Conservation (phyloP, 2,888 invertebrate species). For the Synergus gifuensis region DNA sequence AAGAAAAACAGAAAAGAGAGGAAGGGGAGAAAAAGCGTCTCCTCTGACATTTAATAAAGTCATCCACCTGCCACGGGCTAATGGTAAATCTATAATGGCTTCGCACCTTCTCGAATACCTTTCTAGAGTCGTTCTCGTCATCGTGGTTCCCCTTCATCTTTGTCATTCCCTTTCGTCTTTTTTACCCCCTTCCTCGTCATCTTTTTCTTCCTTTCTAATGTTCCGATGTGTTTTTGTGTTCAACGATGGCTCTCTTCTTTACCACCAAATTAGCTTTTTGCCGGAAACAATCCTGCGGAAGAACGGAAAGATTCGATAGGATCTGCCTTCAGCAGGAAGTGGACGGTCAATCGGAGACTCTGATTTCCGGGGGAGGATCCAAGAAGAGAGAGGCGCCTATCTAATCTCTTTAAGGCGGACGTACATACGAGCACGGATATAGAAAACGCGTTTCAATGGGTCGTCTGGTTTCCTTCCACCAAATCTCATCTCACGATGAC, state of each 20-base stretch:
- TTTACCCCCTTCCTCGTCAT: not conserved
- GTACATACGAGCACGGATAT: conserved; percentile 30
- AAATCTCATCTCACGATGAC: conserved; percentile 34
- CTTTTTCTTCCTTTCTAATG: not conserved
- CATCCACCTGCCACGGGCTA: conserved; percentile 52
- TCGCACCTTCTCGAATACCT: conserved; percentile 40
- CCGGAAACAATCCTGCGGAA: conserved; percentile 39
- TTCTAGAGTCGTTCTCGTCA: conserved; percentile 40
- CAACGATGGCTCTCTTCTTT: not conserved
- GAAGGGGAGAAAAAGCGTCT: conserved; percentile 14
- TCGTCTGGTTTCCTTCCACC: conserved; percentile 39
- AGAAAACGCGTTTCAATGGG: conserved; percentile 40
- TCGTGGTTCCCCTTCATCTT: conserved; percentile 35
- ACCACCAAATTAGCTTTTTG: conserved; percentile 19
- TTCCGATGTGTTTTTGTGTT: conserved; percentile 3
- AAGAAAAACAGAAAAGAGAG: conserved; percentile 20
- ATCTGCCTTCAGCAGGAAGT: conserved; percentile 8
- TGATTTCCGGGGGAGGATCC: conserved; percentile 20
- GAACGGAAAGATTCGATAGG: not conserved
- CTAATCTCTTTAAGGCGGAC: conserved; percentile 26
- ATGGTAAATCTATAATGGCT: conserved; percentile 60
- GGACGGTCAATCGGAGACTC: conserved; percentile 25
- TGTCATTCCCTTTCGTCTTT: conserved; percentile 17
- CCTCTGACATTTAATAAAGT: conserved; percentile 49
- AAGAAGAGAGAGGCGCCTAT: conserved; percentile 35